Base-by-base conservation (phyloP, 1,140 invertebrate genomes). In the Globodera ellingtonae region DNA sequence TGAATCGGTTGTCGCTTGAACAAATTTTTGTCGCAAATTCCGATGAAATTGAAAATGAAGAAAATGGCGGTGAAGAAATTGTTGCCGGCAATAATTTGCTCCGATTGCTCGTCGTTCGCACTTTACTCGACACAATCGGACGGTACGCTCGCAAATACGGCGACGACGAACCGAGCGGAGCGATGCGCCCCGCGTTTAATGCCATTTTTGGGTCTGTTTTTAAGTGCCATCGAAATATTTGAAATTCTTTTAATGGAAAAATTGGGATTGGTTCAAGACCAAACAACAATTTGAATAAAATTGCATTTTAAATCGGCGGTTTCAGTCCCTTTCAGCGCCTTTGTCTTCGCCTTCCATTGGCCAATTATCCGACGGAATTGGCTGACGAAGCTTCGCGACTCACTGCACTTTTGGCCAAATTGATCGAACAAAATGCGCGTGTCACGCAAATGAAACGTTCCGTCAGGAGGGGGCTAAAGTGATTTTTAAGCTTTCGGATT, bases 401-500 rank as follows among this genome's bases (percentile, higher is more conserved):
- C 35, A 59, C 21, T 35, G 9, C 13, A 35, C 47, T 46, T 18
- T 48, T 74, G 73, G 35, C 24, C 44, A 50, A 59, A 59, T 10
- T 46, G 73, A 46, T 62, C 6, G 73, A 62, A 6, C 35, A 50
- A 10, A 44, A 50, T 75, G 52, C 35, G 47, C 73, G n/a, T 4
- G 35, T 44, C 66, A 75, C 35, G 9, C 73, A 75, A 47, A 47
- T 75, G 73, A 75, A 75, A 18, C 35, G 73, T n/a, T 21, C 6
- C 66, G 66, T 15, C 67, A 70, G 35, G 7, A 73, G 24, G 72
- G 18, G 72, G 1, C n/a, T 73, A 21, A 73, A 44, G 65, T 44
- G 18, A 70, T 70, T 70, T 50, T 46, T 46, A 6, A 70, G 8
- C 15, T 70, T 70, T 0, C 15, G 52, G n/a, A 69, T 13, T 13